These are phyloP conservation scores for Tetrao urogallus DNA, from an alignment of 2,113 vertebrate genomes.

Conservation along the genomic window DNA sequence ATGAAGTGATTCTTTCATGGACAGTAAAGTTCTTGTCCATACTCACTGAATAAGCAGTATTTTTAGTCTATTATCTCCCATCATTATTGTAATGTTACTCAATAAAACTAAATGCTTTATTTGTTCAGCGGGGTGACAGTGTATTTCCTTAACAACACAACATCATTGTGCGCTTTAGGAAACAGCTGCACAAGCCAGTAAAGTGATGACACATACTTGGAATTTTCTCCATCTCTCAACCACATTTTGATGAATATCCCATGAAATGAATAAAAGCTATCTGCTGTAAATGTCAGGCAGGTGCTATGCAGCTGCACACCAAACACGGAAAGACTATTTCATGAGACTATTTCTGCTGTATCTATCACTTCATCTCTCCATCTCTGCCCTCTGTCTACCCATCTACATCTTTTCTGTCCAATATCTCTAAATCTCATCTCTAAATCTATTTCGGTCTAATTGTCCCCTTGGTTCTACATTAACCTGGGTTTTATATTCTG, in stretches of 20 bases:
- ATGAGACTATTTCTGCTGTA: constrained; percentile 64
- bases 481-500: constrained; percentile 6
- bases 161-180: constrained; percentile 75
- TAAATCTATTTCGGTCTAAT: constrained; percentile 19
- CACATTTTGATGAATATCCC: constrained; percentile 77
- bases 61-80: constrained; percentile 72
- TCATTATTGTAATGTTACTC: constrained; percentile 71
- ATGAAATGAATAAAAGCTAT: constrained; percentile 78
- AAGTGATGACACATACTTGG: constrained; percentile 79
- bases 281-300: constrained; percentile 76
- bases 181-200: constrained; percentile 76
- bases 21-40: constrained; percentile 67
- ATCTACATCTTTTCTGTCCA: constrained; percentile 38
- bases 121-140: constrained; percentile 72
- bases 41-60: constrained; percentile 72
- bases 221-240: constrained; percentile 77
- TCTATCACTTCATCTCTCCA: constrained; percentile 41
- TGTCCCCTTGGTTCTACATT: background rate
- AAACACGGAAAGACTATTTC: constrained; percentile 68
- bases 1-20: constrained; percentile 33
- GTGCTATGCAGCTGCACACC: constrained; percentile 75
- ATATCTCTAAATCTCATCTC: constrained; percentile 11
- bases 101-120: constrained; percentile 78
- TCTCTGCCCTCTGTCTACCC: constrained; percentile 30
- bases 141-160: constrained; percentile 78